Evolutionary conservation across 2,113 vertebrate species (phyloP), one percentile per base, ranked within the genome.

Genomic region (Scatophagus argus): DNA sequence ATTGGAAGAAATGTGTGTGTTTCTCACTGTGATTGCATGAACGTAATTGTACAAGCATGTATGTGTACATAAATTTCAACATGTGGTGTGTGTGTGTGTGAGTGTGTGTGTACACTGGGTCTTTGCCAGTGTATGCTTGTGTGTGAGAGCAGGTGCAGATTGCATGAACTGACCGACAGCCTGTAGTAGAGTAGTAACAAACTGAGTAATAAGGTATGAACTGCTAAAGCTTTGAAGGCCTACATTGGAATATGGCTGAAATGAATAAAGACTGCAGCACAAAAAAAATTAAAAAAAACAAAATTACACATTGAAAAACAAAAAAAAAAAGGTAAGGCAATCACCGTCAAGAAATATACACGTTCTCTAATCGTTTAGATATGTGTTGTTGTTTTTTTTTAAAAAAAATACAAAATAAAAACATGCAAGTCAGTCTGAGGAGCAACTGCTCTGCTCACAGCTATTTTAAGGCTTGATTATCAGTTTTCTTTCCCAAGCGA

Each of bases 301-400:
- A 72, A 86, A 76, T 83, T 76, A 81, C 74, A 90, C 93, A 81
- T 92, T 61, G 61, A 89, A 95, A 96, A 95, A 94, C 92, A 27
- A 65, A 11, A 29, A 95, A 90, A 94, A 94, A 86, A 92, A 90
- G 85, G 89, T 87, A 95, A 81, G 90, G 94, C 94, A 92, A 91
- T 94, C 92, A 90, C 93, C 88, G 90, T 93, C 92, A 93, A 88
- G 87, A 92, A 90, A 91, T 90, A 94, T 92, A 91, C 82, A 95
- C 63, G 88, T 88, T 90, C 73, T 91, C 86, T 90, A 95, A 94
- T 93, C 93, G 94, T n/a, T n/a, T n/a, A n/a, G 92, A 95, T 95
- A 95, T 91, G 85, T 89, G n/a, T n/a, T n/a, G n/a, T n/a, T n/a
- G n/a, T n/a, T n/a, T n/a, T n/a, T n/a, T 95, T 93, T 85, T 41